phyloP scores from a whole-genome alignment of 2,797 vertebrate genomes.

The Falco concolor region DNA sequence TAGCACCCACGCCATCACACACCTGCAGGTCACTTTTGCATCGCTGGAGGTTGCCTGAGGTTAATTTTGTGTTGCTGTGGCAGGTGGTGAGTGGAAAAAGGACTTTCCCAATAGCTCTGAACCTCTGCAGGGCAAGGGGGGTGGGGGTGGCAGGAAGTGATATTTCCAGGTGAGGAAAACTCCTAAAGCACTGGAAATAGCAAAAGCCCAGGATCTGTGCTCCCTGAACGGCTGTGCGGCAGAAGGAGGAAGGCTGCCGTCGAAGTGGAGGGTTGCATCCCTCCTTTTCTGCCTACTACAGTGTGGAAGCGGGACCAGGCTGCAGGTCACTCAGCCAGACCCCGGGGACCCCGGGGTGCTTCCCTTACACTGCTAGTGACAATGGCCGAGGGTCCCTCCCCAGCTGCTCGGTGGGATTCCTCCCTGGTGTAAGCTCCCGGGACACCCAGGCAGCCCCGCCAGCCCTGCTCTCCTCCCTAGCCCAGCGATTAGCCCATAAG shows the following conservation, averaged over 20 bases:
- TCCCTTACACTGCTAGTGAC: neutral
- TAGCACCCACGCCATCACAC: neutral
- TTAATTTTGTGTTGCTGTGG: rapidly evolving
- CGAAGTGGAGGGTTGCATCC: rapidly evolving
- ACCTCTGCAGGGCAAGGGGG: rapidly evolving
- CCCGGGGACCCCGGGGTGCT: rapidly evolving
- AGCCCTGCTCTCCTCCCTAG: neutral
- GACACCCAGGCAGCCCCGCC: neutral
- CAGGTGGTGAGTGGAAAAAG: neutral
- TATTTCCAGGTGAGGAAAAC: neutral
- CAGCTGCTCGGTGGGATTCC: neutral
- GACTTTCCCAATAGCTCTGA: neutral
- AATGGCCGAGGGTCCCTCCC: neutral
- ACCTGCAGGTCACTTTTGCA: neutral
- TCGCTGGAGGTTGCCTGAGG: neutral
- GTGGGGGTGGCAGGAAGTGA: neutral
- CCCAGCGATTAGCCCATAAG: neutral
- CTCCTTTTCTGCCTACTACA: neutral
- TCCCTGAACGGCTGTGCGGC: rapidly evolving
- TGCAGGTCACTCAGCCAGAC: neutral
- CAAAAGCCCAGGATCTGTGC: neutral
- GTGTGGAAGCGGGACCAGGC: rapidly evolving
- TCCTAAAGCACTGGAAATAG: neutral
- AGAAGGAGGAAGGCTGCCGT: neutral
- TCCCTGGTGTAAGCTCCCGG: neutral